Evolutionary conservation across 35 echinoderm and acorn worm species (phyloP), one percentile per base, ranked within the genome.

Genomic region (Chiridota heheva): DNA sequence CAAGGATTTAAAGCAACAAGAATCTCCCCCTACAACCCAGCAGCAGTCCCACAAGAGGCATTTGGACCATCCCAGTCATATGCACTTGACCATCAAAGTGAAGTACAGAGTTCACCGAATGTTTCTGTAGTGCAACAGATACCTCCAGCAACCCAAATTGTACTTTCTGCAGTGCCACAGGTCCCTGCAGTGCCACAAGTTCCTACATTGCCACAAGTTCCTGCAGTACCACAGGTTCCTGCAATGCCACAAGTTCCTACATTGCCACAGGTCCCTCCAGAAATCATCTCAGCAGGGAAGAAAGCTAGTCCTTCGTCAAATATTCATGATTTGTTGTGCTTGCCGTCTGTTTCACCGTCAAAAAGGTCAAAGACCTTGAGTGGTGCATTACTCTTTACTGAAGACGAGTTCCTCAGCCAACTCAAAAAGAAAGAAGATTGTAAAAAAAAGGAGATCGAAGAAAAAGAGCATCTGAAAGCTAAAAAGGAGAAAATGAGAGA

Each of bases 1-100:
- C 56, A 69, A 3, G 62, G n/a, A 8, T 82, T 82, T 26, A 82
- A 64, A 24, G 79, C 60, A 6, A 82, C 79, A 41, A 41, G 79
- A 65, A 64, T 82, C 3, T 82, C 29, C 32, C 79, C 79, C 24
- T 69, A 20, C 35, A 82, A 82, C 28, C 5, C 56, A 25, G 42
- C 38, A 24, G 79, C 60, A 44, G 43, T 82, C 17, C 79, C 79
- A 34, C 6, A 45, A 42, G 63, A 68, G 28, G 79, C 79, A 13
- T 82, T 67, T 68, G 60, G 42, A 7, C 41, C 68, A 72, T 42
- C 68, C 10, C 48, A 70, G 67, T 10, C 67, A 20, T 41, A 70
- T 70, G 67, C 33, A 36, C 31, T 70, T 37, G 67, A 28, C 32
- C 67, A 41, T 29, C 67, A 29, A 20, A 70, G 41, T 70, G 67